Base-by-base conservation (phyloP, 2,797 vertebrate genomes). In the Zalophus californianus region DNA sequence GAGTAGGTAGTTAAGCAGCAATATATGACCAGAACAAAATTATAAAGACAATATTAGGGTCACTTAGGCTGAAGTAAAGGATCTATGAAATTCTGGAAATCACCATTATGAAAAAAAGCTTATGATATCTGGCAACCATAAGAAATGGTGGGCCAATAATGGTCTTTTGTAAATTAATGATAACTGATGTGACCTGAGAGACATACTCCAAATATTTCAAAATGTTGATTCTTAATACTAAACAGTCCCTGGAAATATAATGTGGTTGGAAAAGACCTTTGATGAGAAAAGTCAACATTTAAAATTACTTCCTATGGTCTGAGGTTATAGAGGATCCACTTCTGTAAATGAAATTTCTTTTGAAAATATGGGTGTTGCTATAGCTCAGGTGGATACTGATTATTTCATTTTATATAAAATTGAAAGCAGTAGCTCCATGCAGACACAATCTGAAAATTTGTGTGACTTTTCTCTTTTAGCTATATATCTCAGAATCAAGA, bases 341-440 rank as follows among this genome's bases (percentile, higher is more conserved):
- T 94, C 52, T 66, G 66, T 93, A 94, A 93, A 86, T 83, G 70
- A 52, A 35, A 78, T 82, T 94, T 95, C 29, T 82, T 54, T 25
- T 70, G 11, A 94, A 73, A 93, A 27, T 73, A 2, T 70, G 52
- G 15, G 12, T 75, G 13, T 84, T 23, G 23, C 68, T 91, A 54
- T 48, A 90, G 2, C 18, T 29, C 25, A 35, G 20, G 7, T 77
- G 27, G 44, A 50, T 79, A 70, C 3, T 2, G n/a, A n/a, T 50
- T 68, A 52, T 89, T 96, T 86, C 85, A 79, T 78, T 90, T 83
- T 89, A 38, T 44, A 35, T 38, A 83, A 54, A 80, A 54, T 79
- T 92, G 11, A 89, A 90, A 29, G 21, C 25, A 72, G 12, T 54
- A 73, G 11, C 5, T 75, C 48, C 1, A 21, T 20, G 27, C 1